These are phyloP conservation scores for Patiria miniata DNA, from an alignment of 35 echinoderm and acorn worm genomes.

Conservation along the genomic window DNA sequence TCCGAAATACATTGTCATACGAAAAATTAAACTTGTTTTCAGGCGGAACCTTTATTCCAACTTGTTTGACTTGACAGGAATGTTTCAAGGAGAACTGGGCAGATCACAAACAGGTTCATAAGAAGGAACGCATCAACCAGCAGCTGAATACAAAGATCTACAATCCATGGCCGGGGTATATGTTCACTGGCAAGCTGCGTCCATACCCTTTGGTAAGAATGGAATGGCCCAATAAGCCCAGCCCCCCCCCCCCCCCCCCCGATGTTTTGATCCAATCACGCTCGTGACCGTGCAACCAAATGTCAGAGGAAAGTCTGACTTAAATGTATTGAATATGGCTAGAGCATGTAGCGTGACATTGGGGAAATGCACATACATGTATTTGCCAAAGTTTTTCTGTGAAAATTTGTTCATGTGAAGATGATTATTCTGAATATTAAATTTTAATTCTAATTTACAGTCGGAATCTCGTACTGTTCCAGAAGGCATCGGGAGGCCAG, in stretches of 20 bases:
- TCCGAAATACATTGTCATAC: no score
- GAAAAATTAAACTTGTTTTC: no score
- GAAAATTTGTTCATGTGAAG: no score
- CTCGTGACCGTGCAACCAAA: no score
- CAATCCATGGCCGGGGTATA: conserved; percentile 74
- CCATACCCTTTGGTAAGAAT: conserved; percentile 59
- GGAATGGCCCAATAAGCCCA: no score
- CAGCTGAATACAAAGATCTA: conserved; percentile 10
- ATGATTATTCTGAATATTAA: not conserved
- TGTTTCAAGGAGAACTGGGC: conserved; percentile 82
- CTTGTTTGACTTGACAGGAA: conserved; percentile 50
- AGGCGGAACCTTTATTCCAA: not conserved
- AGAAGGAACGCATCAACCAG: conserved; percentile 49
- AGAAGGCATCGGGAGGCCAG: conserved; percentile 55
- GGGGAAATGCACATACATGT: no score
- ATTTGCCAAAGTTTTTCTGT: no score
- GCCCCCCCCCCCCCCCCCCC: no score
- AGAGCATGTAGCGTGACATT: no score
- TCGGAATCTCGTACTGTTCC: conserved; percentile 28
- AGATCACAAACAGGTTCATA: conserved; percentile 71
- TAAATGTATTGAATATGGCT: no score
- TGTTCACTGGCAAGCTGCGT: conserved; percentile 63
- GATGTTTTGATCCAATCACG: no score
- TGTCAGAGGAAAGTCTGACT: no score
- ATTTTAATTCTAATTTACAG: not conserved